These are phyloP conservation scores for Thalassarche chlororhynchos DNA, from an alignment of 2,113 vertebrate genomes.

Conservation along the genomic window DNA sequence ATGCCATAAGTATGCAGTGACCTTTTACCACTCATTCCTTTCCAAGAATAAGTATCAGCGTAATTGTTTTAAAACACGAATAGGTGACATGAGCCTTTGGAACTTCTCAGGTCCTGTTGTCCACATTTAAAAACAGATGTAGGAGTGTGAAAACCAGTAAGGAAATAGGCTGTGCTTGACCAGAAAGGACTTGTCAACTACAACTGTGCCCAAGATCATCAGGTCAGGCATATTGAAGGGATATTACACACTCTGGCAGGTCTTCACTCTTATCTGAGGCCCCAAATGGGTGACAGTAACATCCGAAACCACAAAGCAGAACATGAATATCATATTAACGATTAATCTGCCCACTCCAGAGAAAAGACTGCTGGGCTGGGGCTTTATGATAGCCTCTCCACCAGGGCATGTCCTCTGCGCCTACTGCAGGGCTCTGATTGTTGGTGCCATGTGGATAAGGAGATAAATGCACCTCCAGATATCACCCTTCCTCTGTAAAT, in stretches of 20 bases:
- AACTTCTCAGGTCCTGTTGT: neutral
- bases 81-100: neutral
- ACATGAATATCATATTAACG: neutral
- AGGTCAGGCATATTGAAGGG: neutral
- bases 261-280: neutral
- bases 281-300: neutral
- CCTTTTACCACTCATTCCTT: neutral
- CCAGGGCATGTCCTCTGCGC: neutral
- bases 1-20: accelerated
- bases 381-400: neutral
- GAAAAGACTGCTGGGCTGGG: neutral
- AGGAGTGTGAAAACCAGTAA: neutral
- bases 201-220: too few relatives aligned
- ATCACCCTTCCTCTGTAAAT: neutral
- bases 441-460: neutral
- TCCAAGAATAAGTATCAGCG: neutral
- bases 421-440: neutral
- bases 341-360: neutral
- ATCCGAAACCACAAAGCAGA: neutral
- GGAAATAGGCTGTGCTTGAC: neutral
- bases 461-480: neutral
- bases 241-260: neutral
- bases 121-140: neutral
- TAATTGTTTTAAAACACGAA: neutral
- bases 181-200: neutral